A percentile compares a stretch with the other conserved stretches of the same genome.
phyloP scores from a whole-genome alignment of 2,113 vertebrate genomes.

The Leiothrix lutea region DNA sequence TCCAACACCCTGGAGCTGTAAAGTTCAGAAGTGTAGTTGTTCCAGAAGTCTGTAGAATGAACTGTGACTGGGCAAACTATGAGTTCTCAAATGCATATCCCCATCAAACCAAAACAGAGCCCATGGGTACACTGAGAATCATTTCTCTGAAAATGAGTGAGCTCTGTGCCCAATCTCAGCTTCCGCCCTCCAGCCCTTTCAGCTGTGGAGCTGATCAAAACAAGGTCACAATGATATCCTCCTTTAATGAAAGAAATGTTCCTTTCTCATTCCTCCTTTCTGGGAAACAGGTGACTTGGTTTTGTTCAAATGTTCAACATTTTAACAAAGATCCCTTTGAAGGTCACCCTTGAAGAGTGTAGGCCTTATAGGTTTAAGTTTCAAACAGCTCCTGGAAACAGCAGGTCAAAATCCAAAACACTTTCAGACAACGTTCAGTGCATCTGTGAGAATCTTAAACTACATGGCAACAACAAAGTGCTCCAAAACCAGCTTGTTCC shows the following conservation, averaged over 20 bases:
- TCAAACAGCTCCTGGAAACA: background rate
- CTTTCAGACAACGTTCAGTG: background rate
- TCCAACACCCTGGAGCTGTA: accelerated
- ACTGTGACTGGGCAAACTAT: background rate
- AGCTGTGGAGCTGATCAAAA: background rate
- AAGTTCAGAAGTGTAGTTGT: background rate
- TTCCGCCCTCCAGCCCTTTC: background rate
- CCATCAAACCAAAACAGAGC: background rate
- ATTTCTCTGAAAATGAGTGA: background rate
- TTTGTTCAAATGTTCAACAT: background rate
- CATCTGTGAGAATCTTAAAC: background rate
- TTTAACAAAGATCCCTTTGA: conserved; percentile 14
- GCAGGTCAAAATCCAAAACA: background rate
- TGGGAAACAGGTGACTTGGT: background rate
- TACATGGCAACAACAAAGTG: background rate
- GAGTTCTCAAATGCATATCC: background rate
- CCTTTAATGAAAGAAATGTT: background rate
- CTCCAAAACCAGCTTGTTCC: background rate
- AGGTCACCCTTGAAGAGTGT: background rate
- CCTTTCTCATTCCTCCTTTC: background rate
- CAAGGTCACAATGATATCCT: background rate
- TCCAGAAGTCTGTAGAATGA: background rate
- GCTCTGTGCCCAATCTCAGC: background rate
- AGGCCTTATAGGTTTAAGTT: background rate
- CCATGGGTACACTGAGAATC: background rate